phyloP scores from a whole-genome alignment of 2,113 vertebrate genomes.

The Coptodon bakossiorum region DNA sequence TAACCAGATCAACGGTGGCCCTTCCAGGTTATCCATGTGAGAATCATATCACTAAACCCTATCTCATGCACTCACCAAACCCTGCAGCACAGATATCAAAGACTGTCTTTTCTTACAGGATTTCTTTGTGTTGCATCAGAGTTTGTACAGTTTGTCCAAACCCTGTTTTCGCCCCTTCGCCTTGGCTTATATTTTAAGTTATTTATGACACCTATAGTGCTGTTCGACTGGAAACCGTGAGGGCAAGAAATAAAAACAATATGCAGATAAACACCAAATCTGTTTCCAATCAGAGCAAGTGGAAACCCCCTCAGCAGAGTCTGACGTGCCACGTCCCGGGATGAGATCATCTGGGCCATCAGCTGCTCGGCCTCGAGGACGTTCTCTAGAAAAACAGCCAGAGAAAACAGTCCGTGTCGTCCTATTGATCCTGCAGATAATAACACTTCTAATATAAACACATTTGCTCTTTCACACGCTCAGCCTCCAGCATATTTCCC shows the following conservation, averaged over 20 bases:
- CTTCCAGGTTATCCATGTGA: not conserved
- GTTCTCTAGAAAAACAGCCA: not conserved
- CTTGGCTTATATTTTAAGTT: not conserved
- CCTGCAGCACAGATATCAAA: not conserved
- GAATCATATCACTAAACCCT: not conserved
- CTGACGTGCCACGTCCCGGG: not conserved
- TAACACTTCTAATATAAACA: not conserved
- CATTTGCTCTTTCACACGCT: not conserved
- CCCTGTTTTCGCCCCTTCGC: not conserved
- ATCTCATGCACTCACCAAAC: not conserved
- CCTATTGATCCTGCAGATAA: not conserved
- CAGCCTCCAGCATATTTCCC: not conserved
- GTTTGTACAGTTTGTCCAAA: not conserved
- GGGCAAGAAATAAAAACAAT: not conserved
- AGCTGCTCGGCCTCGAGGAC: not conserved
- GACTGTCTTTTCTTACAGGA: not conserved
- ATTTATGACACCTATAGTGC: not conserved
- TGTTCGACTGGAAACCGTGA: not conserved
- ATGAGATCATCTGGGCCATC: constrained; percentile 2
- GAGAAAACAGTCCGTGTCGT: not conserved
- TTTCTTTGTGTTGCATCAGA: not conserved
- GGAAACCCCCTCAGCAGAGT: constrained; percentile 9
- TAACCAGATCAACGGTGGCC: not conserved
- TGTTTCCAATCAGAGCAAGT: not conserved
- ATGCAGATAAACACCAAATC: not conserved